Conservation (phyloP, 2,113 vertebrate genomes). For the Lipotes vexillifer region DNA sequence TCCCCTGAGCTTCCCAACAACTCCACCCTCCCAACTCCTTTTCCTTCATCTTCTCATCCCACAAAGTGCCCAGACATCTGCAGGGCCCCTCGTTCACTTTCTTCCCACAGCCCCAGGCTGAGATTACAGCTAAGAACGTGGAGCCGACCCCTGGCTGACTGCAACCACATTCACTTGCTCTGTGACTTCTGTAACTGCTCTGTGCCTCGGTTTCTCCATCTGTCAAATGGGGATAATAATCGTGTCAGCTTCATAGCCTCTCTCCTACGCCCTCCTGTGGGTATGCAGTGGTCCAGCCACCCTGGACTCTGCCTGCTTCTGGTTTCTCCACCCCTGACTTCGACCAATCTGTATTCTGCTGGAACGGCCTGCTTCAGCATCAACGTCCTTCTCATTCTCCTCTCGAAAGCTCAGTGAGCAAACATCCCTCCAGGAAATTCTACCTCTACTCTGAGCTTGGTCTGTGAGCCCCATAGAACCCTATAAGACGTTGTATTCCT, state of each 20-base stretch:
- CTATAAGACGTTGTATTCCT: neutral
- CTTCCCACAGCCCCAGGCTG: neutral
- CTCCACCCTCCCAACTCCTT: neutral
- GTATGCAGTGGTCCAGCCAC: neutral
- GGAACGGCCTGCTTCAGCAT: fast-evolving
- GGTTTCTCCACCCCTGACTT: neutral
- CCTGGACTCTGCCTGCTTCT: neutral
- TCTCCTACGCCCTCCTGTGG: neutral
- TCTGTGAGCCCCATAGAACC: neutral
- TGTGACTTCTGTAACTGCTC: neutral
- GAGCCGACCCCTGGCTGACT: neutral
- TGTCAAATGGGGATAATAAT: neutral
- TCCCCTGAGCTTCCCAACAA: neutral
- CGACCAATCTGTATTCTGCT: neutral
- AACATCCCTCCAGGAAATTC: neutral
- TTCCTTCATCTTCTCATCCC: neutral
- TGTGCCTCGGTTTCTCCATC: neutral
- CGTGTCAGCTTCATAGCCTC: neutral
- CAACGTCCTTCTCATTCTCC: neutral
- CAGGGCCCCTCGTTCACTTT: neutral
- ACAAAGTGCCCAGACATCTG: neutral
- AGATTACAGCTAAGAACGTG: neutral
- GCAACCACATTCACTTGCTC: neutral
- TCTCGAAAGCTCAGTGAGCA: neutral
- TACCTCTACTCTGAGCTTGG: neutral